These are phyloP conservation scores for Neomorphus geoffroyi DNA, from an alignment of 2,797 vertebrate genomes.

Conservation along the genomic window DNA sequence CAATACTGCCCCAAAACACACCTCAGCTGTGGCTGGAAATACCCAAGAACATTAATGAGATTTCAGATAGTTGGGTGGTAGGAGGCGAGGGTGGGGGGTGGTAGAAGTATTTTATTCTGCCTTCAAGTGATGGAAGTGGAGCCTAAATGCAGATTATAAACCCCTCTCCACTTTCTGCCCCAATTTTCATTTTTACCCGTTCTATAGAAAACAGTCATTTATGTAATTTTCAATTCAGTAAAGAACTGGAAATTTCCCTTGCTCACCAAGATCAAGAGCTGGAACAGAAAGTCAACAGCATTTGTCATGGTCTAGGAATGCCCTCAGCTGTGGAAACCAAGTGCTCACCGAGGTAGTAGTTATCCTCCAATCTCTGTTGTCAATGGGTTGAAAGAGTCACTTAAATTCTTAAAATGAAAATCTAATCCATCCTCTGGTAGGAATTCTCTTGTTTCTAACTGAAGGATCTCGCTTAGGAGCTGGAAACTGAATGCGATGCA, in stretches of 20 bases:
- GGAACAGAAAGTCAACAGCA: background rate
- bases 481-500: background rate
- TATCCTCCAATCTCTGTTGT: background rate
- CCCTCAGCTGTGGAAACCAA: background rate
- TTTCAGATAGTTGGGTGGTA: background rate
- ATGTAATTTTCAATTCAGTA: background rate
- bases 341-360: background rate
- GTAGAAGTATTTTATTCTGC: background rate
- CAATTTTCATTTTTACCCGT: background rate
- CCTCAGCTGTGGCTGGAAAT: background rate
- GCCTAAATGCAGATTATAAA: background rate
- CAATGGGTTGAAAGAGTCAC: background rate
- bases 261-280: background rate
- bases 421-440: background rate
- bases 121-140: background rate
- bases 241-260: background rate
- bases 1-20: background rate
- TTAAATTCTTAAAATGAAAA: background rate
- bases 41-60: background rate
- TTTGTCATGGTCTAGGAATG: fast-evolving
- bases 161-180: fast-evolving
- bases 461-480: background rate
- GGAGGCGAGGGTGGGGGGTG: background rate
- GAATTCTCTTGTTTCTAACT: background rate
- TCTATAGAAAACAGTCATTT: background rate